Conservation (phyloP, 2,888 invertebrate genomes). For the Hydropsyche betteni region DNA sequence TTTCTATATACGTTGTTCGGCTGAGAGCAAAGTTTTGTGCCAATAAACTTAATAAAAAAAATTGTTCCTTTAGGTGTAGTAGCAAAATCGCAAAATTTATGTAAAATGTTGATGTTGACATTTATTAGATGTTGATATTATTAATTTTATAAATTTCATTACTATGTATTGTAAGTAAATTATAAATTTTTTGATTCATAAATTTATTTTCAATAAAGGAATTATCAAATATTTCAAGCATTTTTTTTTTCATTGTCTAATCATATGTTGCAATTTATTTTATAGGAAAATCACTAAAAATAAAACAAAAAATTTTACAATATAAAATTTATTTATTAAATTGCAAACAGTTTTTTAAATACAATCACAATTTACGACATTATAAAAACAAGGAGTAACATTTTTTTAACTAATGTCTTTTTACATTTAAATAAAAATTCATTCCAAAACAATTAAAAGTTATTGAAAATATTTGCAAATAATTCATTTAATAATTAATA, state of each 20-base stretch:
- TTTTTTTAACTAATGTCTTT: slow-evolving; percentile 21
- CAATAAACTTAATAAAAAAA: slow-evolving; percentile 32
- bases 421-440: no score
- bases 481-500: slow-evolving; percentile 29
- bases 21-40: slow-evolving; percentile 10
- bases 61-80: slow-evolving; percentile 46
- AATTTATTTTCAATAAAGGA: slow-evolving; percentile 58
- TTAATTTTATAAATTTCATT: no score
- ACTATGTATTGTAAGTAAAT: no score
- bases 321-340: not conserved
- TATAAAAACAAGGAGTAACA: not conserved
- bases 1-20: not conserved
- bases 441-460: no score
- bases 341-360: not conserved
- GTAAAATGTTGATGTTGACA: slow-evolving; percentile 23
- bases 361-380: slow-evolving; percentile 28
- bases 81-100: slow-evolving; percentile 33
- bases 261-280: no score
- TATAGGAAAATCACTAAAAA: not conserved
- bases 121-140: no score
- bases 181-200: slow-evolving; percentile 55
- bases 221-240: slow-evolving; percentile 50
- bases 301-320: no score
- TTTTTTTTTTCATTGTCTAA: not conserved
- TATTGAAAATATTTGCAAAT: no score